phyloP scores from a whole-genome alignment of 1,140 invertebrate genomes.

The Caenorhabditis inopinata region DNA sequence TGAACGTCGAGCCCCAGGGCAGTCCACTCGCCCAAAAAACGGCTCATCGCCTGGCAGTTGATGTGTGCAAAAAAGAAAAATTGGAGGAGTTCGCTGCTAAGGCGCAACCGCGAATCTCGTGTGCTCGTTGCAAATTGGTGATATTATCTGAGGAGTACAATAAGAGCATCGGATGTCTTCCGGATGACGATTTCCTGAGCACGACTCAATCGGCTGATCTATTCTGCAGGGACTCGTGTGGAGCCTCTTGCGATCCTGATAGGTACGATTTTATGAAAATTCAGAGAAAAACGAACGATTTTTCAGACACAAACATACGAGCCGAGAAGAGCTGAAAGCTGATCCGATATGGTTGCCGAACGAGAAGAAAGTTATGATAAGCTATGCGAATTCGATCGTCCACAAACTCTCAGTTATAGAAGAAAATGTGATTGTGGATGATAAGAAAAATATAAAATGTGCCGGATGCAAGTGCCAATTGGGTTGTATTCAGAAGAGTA shows the following conservation, averaged over 20 bases:
- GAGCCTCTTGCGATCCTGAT: constrained; percentile 43
- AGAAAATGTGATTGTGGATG: not conserved
- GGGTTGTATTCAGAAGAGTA: constrained; percentile 13
- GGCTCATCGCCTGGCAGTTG: not conserved
- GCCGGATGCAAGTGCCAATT: constrained; percentile 18
- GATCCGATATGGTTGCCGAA: not conserved
- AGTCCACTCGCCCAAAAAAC: not conserved
- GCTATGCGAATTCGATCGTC: not conserved
- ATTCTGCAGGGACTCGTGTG: constrained; percentile 42
- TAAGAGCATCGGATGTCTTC: constrained; percentile 48
- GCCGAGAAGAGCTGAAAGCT: constrained; percentile 1
- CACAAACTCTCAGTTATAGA: not conserved
- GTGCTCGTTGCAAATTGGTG: not conserved
- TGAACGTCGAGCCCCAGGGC: not conserved
- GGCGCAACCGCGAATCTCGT: not conserved
- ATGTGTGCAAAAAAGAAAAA: not conserved
- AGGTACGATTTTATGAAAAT: not conserved
- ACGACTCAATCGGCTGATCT: constrained; percentile 33
- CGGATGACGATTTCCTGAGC: constrained; percentile 52
- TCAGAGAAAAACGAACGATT: no score
- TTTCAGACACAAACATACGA: not conserved
- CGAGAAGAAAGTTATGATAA: not conserved
- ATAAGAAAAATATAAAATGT: constrained; percentile 2
- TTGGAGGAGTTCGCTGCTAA: not conserved
- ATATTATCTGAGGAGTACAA: constrained; percentile 9